Conservation (phyloP, 1,140 invertebrate genomes). For the Ericerus pela region DNA sequence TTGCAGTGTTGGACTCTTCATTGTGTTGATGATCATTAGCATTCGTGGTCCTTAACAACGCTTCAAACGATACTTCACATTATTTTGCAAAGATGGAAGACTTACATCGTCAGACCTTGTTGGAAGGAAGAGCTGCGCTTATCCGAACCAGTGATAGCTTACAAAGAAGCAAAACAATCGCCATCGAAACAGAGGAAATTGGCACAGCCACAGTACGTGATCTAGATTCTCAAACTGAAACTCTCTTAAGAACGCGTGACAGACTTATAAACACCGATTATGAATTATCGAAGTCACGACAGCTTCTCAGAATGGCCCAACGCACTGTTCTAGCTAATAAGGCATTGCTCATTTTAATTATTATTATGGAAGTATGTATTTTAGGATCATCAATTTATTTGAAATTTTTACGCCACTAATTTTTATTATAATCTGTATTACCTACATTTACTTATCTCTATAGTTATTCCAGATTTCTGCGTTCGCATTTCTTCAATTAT, state of each 20-base stretch:
- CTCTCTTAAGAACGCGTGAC: constrained; percentile 13
- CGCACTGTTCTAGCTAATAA: constrained; percentile 16
- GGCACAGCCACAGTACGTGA: constrained; percentile 17
- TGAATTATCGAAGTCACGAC: constrained; percentile 7
- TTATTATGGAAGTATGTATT: constrained; percentile 14
- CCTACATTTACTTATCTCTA: background rate
- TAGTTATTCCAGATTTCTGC: background rate
- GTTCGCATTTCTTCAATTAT: background rate
- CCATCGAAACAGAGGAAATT: constrained; percentile 19
- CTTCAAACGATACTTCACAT: no score
- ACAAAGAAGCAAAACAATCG: constrained; percentile 5
- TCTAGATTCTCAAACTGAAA: constrained; percentile 16
- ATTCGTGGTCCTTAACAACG: no score
- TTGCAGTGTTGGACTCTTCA: no score
- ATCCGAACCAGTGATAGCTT: constrained; percentile 15
- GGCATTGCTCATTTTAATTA: constrained; percentile 17
- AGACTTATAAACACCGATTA: constrained; percentile 16
- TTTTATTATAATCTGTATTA: background rate
- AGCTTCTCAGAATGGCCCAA: constrained; percentile 1
- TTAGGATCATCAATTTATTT: constrained; percentile 14
- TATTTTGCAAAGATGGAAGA: no score
- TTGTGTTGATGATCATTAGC: no score
- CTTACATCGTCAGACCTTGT: background rate
- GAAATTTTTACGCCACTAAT: constrained; percentile 16
- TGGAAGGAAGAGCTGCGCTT: constrained; percentile 4